Evolutionary conservation across 2,888 invertebrate species (phyloP), one percentile per base, ranked within the genome.

Genomic region (Sclerodermus sp.): DNA sequence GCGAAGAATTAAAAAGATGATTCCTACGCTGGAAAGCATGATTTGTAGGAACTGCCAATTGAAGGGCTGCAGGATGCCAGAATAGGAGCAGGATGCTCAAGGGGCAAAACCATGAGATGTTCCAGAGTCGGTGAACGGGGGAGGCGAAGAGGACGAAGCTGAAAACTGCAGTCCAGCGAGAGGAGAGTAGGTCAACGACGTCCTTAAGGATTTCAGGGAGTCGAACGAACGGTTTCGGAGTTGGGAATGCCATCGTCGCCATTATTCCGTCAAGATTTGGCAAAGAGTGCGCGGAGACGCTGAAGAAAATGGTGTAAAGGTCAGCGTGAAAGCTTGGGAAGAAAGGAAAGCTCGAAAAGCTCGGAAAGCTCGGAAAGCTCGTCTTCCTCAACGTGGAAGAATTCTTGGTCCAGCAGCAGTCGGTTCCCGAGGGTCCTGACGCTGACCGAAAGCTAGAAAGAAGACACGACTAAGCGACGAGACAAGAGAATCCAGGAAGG

Each of bases 111-210:
- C 23, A 23, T 23, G 23, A 23, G 8, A 47, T 47, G 47, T 51
- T 51, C 49, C 51, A 47, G 52, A 53, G 52, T 23, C 8, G 8
- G 23, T 3, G 23, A 8, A 49, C 8, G 8, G 23, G 23, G 23
- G 23, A 49, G 45, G 51, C 32, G 32, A 40, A 47, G 50, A 47
- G 45, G 34, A 53, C 62, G 55, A 57, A 58, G 42, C 53, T 57
- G 55, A 57, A 61, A 64, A 61, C 51, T 54, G 55, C 57, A 46
- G 61, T 57, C 60, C 60, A 57, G 42, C 44, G 53, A 23, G 55
- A 43, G 53, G 59, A 63, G 70, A 72, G 55, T 67, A 68, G 74
- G 73, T 74, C 74, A 74, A 74, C 70, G 69, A 74, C 64, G 69
- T 68, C 66, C 71, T 74, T 67, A 69, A 71, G 66, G 71, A 69